Percentiles rank a stretch among this genome's conserved stretches.
These are phyloP conservation scores for Hylomyscus alleni DNA, from an alignment of 2,797 vertebrate genomes.

Conservation along the genomic window DNA sequence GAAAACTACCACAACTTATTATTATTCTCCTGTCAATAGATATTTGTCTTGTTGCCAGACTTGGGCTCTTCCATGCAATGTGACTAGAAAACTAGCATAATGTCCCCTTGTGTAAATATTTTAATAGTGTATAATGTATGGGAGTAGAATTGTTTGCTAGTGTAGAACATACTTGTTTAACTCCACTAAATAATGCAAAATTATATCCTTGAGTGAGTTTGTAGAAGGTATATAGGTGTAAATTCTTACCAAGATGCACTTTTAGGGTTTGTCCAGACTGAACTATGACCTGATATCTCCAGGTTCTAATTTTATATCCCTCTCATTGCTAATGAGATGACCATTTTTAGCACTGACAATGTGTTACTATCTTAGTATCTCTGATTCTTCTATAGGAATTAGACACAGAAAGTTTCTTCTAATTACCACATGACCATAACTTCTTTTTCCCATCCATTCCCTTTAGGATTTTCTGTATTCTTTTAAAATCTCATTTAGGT, in stretches of 20 bases:
- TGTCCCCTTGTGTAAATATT: constrained; percentile 46
- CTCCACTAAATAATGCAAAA: constrained; percentile 51
- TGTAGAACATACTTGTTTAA: constrained; percentile 45
- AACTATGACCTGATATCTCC: background rate
- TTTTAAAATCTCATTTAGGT: background rate
- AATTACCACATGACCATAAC: background rate
- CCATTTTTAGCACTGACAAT: background rate
- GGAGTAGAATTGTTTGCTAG: constrained; percentile 36
- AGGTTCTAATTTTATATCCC: constrained; percentile 2
- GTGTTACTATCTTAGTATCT: background rate
- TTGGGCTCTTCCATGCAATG: background rate
- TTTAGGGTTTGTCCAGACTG: constrained; percentile 3
- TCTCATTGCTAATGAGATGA: background rate
- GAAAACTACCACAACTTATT: background rate
- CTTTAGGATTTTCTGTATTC: background rate
- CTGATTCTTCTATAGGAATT: background rate
- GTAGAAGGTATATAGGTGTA: constrained; percentile 8
- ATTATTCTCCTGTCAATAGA: constrained; percentile 41
- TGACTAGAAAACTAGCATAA: constrained; percentile 56
- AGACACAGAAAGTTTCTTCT: background rate
- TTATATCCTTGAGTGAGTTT: constrained; percentile 35
- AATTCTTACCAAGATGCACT: constrained; percentile 24
- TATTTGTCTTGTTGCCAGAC: constrained; percentile 32
- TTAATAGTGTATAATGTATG: constrained; percentile 14
- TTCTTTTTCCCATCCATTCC: background rate